A percentile compares a stretch with the other conserved stretches of the same genome.
phyloP scores from a whole-genome alignment of 1,140 invertebrate species.

The Caenorhabditis inopinata region DNA sequence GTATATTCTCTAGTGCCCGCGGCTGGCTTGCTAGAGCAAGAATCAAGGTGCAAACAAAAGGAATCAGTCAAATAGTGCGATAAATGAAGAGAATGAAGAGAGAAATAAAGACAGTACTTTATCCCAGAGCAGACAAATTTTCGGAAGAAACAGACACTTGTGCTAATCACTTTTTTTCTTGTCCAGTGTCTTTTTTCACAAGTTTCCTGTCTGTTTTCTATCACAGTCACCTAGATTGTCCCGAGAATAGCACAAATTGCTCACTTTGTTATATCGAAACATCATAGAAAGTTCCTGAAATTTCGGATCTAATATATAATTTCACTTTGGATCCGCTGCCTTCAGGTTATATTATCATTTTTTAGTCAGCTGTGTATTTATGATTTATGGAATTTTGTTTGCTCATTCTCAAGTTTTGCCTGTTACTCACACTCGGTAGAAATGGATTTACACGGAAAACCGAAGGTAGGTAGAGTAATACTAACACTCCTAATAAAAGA shows the following conservation, averaged over 20 bases:
- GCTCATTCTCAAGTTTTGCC: conserved; percentile 5
- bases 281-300: too few species aligned
- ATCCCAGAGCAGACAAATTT: not conserved
- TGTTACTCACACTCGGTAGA: conserved; percentile 18
- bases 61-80: not conserved
- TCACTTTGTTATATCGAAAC: too few species aligned
- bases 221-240: too few species aligned
- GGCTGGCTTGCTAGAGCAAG: conserved; percentile 6
- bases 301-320: too few species aligned
- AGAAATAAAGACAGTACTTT: conserved; percentile 14
- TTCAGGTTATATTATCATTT: not conserved
- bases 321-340: too few species aligned
- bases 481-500: not conserved
- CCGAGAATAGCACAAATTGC: too few species aligned
- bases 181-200: conserved; percentile 15
- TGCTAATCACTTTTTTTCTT: not conserved
- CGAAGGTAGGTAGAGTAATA: not conserved
- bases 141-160: not conserved
- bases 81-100: not conserved
- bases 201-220: too few species aligned
- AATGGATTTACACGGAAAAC: not conserved
- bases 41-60: conserved; percentile 24
- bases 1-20: conserved; percentile 22
- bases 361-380: conserved; percentile 30
- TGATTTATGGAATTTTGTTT: conserved; percentile 24